Conservation (phyloP, 2,113 vertebrate genomes). For the Salvelinus alpinus region DNA sequence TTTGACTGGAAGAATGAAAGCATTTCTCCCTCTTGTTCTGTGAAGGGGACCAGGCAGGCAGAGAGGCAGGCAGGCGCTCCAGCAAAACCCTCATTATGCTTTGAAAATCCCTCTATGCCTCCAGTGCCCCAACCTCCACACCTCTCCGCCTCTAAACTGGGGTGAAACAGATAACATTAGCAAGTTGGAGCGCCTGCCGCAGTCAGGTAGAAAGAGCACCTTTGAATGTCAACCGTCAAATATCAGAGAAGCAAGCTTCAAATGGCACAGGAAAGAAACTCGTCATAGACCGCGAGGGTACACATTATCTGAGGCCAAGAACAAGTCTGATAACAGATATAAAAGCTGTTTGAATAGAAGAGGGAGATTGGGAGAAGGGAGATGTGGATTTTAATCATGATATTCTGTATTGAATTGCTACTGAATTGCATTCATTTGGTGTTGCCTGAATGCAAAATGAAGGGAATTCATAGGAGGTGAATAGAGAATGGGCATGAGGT, state of each 20-base stretch:
- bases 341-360: conserved; percentile 29
- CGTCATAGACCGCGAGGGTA: conserved; percentile 43
- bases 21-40: conserved; percentile 28
- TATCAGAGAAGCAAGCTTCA: conserved; percentile 62
- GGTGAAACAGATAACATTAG: conserved; percentile 59
- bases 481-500: conserved; percentile 56
- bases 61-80: conserved; percentile 22
- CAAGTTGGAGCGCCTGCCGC: conserved; percentile 25
- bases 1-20: conserved; percentile 43
- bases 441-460: conserved; percentile 60
- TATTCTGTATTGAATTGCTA: conserved; percentile 55
- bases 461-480: conserved; percentile 53
- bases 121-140: conserved; percentile 52
- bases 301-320: conserved; percentile 58
- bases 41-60: conserved; percentile 32
- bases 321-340: conserved; percentile 57
- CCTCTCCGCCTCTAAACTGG: conserved; percentile 20
- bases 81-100: conserved; percentile 65
- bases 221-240: conserved; percentile 75
- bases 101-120: conserved; percentile 55
- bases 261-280: conserved; percentile 51
- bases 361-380: background rate
- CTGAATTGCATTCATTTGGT: conserved; percentile 62
- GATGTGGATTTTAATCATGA: conserved; percentile 66
- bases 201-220: conserved; percentile 55